These are phyloP conservation scores for Echinops telfairi DNA, from an alignment of 2,113 vertebrate species.

Conservation along the genomic window DNA sequence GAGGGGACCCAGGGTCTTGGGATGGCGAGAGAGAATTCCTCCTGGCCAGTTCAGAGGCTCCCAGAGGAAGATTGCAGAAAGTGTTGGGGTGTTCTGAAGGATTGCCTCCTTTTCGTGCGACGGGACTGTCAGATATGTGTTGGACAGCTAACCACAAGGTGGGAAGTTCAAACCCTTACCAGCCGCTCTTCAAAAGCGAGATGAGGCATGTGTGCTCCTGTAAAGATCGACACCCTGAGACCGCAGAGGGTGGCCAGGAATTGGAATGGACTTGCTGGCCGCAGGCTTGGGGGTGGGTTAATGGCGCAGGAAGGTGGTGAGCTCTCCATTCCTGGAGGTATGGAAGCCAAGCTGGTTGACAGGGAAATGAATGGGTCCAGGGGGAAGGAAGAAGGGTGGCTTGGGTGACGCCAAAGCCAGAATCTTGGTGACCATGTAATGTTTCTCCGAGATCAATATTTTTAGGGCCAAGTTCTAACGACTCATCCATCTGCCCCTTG, in stretches of 20 bases:
- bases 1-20: background rate
- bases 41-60: rapidly evolving
- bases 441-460: background rate
- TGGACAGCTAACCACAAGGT: too few species aligned
- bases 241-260: too few species aligned
- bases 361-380: too few species aligned
- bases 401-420: background rate
- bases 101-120: background rate
- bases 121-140: too few species aligned
- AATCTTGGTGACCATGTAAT: rapidly evolving
- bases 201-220: too few species aligned
- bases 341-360: background rate
- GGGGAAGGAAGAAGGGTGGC: background rate
- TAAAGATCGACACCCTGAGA: too few species aligned
- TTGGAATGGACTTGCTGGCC: too few species aligned
- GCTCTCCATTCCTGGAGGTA: rapidly evolving
- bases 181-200: too few species aligned
- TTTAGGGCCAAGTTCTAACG: background rate
- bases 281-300: too few species aligned
- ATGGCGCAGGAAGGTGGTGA: background rate
- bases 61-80: background rate
- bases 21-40: background rate
- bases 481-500: too few species aligned
- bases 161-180: too few species aligned
- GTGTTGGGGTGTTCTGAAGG: background rate